Conservation (phyloP, 2,113 vertebrate genomes). For the Cyanistes caeruleus region DNA sequence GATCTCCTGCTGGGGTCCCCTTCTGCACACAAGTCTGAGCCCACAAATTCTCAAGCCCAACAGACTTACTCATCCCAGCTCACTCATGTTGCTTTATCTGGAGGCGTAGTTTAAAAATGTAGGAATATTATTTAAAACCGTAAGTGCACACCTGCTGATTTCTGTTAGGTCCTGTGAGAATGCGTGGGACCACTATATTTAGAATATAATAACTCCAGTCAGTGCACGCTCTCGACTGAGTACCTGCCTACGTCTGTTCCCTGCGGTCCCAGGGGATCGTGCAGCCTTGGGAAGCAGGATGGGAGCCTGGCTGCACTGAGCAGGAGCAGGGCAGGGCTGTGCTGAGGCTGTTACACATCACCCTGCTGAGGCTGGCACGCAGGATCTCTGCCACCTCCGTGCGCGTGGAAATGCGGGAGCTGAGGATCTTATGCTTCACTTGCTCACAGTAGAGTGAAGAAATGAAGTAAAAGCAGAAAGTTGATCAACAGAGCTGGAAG, state of each 20-base stretch:
- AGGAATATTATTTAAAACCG: neutral
- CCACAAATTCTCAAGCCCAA: neutral
- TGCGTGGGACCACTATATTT: neutral
- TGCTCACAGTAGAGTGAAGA: neutral
- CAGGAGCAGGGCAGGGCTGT: neutral
- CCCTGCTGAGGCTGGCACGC: neutral
- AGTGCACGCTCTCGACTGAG: neutral
- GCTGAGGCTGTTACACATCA: neutral
- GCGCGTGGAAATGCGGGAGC: fast-evolving
- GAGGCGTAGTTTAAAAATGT: neutral
- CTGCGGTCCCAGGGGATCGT: neutral
- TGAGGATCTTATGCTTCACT: neutral
- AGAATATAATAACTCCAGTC: neutral
- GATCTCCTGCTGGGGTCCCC: neutral
- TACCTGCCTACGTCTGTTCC: neutral
- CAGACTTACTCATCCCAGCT: neutral
- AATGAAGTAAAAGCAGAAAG: neutral
- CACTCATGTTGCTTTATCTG: neutral
- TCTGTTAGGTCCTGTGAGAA: neutral
- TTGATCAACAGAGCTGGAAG: neutral
- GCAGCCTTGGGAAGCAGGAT: fast-evolving
- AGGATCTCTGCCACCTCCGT: neutral
- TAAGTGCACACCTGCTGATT: neutral
- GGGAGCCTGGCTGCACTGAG: neutral
- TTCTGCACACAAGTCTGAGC: neutral